Evolutionary conservation across 2,113 vertebrate species (phyloP).

Genomic region (Blennius ocellaris): DNA sequence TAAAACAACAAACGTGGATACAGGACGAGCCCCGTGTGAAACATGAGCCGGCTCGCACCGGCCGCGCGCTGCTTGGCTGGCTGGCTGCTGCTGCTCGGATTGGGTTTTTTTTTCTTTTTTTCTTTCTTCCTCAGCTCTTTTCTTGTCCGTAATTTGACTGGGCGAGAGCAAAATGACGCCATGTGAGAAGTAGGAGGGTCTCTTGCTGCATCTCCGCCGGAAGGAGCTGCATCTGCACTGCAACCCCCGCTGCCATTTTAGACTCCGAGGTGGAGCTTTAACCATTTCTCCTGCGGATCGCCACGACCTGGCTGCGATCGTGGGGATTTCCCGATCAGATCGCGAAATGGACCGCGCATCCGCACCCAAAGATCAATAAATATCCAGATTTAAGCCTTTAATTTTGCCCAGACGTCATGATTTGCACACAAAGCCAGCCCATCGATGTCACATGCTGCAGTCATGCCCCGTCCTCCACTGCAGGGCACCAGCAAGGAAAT

Average conservation of each 20-base stretch:
- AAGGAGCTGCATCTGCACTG: constrained; percentile 56
- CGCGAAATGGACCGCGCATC: too few species aligned
- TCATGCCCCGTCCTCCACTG: not conserved
- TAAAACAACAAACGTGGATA: not conserved
- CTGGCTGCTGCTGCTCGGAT: constrained; percentile 3
- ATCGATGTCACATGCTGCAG: not conserved
- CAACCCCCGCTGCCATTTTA: constrained; percentile 80
- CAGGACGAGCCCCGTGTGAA: not conserved
- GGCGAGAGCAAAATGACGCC: constrained; percentile 56
- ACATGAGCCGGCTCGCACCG: constrained; percentile 65
- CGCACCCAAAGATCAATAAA: too few species aligned
- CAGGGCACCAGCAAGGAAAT: too few species aligned
- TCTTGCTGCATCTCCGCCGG: constrained; percentile 34
- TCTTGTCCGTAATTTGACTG: constrained; percentile 46
- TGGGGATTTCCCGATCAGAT: too few species aligned
- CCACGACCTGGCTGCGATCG: too few species aligned
- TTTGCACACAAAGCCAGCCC: not conserved
- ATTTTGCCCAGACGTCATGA: too few species aligned
- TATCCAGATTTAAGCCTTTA: too few species aligned
- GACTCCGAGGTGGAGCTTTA: constrained; percentile 49
- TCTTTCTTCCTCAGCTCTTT: not conserved
- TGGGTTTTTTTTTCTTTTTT: constrained; percentile 22
- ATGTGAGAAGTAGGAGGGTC: constrained; percentile 47
- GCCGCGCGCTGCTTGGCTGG: constrained; percentile 37
- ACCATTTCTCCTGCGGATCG: not conserved